Evolutionary conservation across 2,888 invertebrate genomes (phyloP).

Genomic region (Scaptomyza caliginosa): DNA sequence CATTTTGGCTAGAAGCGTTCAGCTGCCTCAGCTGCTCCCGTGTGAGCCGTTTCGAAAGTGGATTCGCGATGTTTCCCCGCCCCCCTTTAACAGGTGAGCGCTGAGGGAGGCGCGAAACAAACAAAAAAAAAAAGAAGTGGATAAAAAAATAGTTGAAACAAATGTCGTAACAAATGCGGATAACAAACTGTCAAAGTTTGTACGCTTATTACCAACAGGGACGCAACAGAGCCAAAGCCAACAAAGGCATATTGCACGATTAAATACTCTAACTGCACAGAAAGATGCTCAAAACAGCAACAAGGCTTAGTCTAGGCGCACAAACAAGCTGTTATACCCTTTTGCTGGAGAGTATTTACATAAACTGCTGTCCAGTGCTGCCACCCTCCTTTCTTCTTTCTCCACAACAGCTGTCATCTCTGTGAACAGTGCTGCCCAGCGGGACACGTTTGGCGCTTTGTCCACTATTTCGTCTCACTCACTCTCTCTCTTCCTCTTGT

Average conservation of each 20-base stretch:
- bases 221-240: background rate
- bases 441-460: slow-evolving; percentile 49
- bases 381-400: background rate
- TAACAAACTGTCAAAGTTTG: slow-evolving; percentile 82
- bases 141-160: slow-evolving; percentile 21
- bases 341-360: background rate
- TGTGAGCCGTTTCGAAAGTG: slow-evolving; percentile 58
- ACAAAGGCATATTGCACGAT: background rate
- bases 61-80: background rate
- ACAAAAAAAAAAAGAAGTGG: slow-evolving; percentile 9
- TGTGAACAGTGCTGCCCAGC: slow-evolving; percentile 42
- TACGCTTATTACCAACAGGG: slow-evolving; percentile 70
- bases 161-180: slow-evolving; percentile 72
- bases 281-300: no score
- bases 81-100: slow-evolving; percentile 58
- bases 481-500: background rate
- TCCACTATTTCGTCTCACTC: background rate
- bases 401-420: slow-evolving; percentile 51
- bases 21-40: slow-evolving; percentile 42
- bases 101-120: slow-evolving; percentile 47
- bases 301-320: no score
- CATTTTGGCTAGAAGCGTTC: slow-evolving; percentile 31
- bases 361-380: slow-evolving; percentile 47
- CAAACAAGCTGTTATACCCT: background rate
- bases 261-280: background rate